Conservation (phyloP, 2,797 vertebrate species). For the Brachyalestes nurse region DNA sequence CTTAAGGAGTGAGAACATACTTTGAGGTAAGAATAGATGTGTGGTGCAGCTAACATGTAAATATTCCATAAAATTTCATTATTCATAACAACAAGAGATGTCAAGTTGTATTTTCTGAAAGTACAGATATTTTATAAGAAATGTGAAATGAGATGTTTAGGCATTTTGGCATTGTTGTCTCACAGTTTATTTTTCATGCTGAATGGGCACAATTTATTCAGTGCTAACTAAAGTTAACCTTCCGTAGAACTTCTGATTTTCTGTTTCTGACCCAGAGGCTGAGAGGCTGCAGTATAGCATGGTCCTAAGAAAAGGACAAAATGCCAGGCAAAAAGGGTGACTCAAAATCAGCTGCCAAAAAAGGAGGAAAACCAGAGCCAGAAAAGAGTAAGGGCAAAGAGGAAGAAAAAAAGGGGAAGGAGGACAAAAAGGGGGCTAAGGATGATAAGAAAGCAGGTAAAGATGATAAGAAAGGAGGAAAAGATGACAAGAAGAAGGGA, state of each 20-base stretch:
- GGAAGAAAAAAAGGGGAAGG: conserved; percentile 74
- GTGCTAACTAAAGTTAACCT: background rate
- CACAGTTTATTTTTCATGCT: background rate
- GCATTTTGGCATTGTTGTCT: background rate
- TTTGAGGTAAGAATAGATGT: conserved; percentile 41
- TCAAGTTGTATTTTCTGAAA: background rate
- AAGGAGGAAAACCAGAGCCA: conserved; percentile 70
- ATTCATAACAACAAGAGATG: background rate
- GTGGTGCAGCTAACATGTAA: background rate
- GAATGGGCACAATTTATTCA: background rate
- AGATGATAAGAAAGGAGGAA: conserved; percentile 63
- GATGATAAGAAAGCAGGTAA: conserved; percentile 66
- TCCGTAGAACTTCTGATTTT: background rate
- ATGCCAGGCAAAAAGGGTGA: conserved; percentile 81
- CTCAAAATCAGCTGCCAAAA: conserved; percentile 76
- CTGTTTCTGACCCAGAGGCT: conserved; percentile 34
- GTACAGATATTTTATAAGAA: background rate
- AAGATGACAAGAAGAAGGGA: conserved; percentile 71
- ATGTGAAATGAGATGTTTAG: background rate
- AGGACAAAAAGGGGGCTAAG: conserved; percentile 58
- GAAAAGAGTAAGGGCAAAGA: conserved; percentile 69
- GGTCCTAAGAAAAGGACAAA: conserved; percentile 62
- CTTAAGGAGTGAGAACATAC: conserved; percentile 14
- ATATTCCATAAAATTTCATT: background rate
- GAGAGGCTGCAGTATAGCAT: conserved; percentile 69